Percentiles rank a stretch among this genome's conserved stretches.
Evolutionary conservation across 2,797 vertebrate genomes (phyloP).

Genomic region (Rhabdomys pumilio): DNA sequence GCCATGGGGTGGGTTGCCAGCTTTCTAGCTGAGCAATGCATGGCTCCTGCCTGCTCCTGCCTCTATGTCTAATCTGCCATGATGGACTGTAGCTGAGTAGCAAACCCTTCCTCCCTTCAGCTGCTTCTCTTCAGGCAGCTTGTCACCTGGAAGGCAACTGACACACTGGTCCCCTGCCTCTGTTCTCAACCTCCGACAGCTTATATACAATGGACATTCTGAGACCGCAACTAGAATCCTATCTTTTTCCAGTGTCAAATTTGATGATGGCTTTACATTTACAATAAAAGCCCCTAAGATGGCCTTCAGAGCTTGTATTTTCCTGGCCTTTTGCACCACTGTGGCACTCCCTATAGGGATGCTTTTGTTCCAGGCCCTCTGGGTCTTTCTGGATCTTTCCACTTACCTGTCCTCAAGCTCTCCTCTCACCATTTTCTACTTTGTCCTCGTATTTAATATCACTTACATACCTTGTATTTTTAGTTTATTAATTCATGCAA

Average conservation of each 20-base stretch:
- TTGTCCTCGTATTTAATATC: background rate
- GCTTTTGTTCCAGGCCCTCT: background rate
- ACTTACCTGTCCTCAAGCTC: background rate
- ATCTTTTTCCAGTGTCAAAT: background rate
- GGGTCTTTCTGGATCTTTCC: background rate
- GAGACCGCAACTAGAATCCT: background rate
- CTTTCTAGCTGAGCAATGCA: background rate
- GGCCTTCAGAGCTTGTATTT: background rate
- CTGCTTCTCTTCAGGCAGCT: background rate
- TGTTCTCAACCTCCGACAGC: background rate
- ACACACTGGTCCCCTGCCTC: background rate
- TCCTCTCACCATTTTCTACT: background rate
- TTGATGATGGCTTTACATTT: background rate
- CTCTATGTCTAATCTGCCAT: background rate
- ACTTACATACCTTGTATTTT: background rate
- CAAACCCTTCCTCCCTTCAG: background rate
- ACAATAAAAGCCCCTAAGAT: background rate
- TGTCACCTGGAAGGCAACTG: background rate
- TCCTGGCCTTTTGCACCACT: background rate
- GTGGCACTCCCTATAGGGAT: background rate
- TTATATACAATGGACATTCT: background rate
- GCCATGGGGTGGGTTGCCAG: background rate
- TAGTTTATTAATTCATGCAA: background rate
- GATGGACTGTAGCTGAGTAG: background rate
- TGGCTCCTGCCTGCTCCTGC: background rate